Conservation (phyloP, 2,797 vertebrate species). For the Malacoctenus gilli region DNA sequence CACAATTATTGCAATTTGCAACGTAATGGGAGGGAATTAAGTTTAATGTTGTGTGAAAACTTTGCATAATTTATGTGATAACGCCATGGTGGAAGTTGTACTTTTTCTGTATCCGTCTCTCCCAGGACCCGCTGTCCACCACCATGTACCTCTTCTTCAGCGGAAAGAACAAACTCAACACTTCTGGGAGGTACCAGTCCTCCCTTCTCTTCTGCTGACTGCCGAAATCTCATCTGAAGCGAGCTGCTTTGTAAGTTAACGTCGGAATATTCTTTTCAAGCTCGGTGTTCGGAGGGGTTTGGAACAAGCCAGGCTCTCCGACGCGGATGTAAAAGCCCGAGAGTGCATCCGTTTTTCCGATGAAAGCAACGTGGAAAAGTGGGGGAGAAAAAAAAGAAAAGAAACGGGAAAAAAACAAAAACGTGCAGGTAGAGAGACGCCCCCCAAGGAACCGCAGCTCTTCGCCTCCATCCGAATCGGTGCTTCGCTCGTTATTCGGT, state of each 20-base stretch:
- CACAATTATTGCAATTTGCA: slow-evolving; percentile 49
- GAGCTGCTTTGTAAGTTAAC: slow-evolving; percentile 25
- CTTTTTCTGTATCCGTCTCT: slow-evolving; percentile 1
- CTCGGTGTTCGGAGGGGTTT: slow-evolving; percentile 25
- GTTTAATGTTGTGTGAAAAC: slow-evolving; percentile 44
- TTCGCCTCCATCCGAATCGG: slow-evolving; percentile 13
- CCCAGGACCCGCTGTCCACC: slow-evolving; percentile 14
- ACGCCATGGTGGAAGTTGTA: slow-evolving; percentile 17
- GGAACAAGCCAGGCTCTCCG: slow-evolving; percentile 18
- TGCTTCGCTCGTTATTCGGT: slow-evolving; percentile 9
- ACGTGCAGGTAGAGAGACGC: slow-evolving; percentile 14
- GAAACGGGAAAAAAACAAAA: background rate
- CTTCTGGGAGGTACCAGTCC: slow-evolving; percentile 7
- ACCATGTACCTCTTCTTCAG: slow-evolving; percentile 9
- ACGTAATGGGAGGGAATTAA: slow-evolving; percentile 44
- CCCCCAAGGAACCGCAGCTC: slow-evolving; percentile 27
- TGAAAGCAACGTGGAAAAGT: slow-evolving; percentile 38
- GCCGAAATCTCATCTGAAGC: slow-evolving; percentile 28
- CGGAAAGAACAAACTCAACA: slow-evolving; percentile 23
- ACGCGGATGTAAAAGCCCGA: slow-evolving; percentile 37
- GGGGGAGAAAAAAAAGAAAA: too few species aligned
- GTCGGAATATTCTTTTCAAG: slow-evolving; percentile 45
- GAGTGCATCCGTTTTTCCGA: slow-evolving; percentile 27
- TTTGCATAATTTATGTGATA: slow-evolving; percentile 59
- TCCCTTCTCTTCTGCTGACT: slow-evolving; percentile 39